Evolutionary conservation across 2,113 vertebrate species (phyloP), one percentile per base, ranked within the genome.

Genomic region (Microcebus murinus): DNA sequence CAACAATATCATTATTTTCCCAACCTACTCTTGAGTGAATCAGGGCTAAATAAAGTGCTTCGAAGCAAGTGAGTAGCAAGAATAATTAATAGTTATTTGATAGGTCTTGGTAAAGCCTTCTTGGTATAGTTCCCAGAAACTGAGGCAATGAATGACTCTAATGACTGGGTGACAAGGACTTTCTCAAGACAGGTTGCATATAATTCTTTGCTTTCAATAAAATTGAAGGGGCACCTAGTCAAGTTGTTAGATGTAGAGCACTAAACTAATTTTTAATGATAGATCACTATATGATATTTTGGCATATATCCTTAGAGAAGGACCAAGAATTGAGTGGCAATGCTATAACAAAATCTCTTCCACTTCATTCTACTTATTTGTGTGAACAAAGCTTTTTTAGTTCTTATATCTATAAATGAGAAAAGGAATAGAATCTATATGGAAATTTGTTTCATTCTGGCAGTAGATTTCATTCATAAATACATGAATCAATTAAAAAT

Each of bases 91-190:
- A 61, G 55, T 68, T 91, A 88, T 76, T 68, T 91, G 55, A 84
- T 88, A 67, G 15, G 36, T 92, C 73, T 71, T 67, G 67, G 71
- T 85, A 90, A 96, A 93, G 29, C 67, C 14, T 95, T 88, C 83
- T 93, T 96, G 71, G 79, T 96, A 13, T 76, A 55, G 4, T 90
- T 96, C 71, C 88, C 93, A 96, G 93, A 81, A 95, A 88, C 29
- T 1, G 23, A 82, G 59, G 89, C 83, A 59, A 61, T 86, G 93
- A 86, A 55, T 70, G 86, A 74, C 29, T 88, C 1, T 93, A 91
- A 79, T 48, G 77, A 89, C 42, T 80, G 55, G 50, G 82, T 83
- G 89, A 80, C 61, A 91, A 76, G 74, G 68, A 9, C 52, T 91
- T 94, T 81, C 13, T 18, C 31, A 92, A 80, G 39, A 45, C 36